Evolutionary conservation across 2,113 vertebrate species (phyloP).

Genomic region (Burhinus bistriatus): DNA sequence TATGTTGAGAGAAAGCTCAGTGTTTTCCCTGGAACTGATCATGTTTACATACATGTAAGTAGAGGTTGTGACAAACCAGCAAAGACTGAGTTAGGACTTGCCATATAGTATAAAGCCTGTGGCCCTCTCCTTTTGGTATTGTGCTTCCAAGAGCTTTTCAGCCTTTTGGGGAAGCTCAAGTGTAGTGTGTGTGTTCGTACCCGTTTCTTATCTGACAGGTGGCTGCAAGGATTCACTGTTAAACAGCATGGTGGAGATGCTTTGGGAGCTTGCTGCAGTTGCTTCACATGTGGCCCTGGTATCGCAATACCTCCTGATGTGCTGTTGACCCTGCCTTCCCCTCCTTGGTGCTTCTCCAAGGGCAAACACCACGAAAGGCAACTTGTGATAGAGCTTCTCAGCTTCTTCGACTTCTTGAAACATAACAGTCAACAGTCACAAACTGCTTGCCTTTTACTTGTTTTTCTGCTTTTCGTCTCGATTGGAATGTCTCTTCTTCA

Average conservation of each 20-base stretch:
- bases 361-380: not conserved
- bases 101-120: not conserved
- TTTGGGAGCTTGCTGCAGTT: not conserved
- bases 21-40: not conserved
- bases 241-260: not conserved
- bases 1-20: not conserved
- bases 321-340: not conserved
- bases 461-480: not conserved
- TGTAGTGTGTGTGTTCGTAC: not conserved
- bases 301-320: not conserved
- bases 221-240: not conserved
- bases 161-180: not conserved
- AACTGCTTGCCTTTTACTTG: fast-evolving
- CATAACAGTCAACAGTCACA: not conserved
- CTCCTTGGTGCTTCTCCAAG: not conserved
- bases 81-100: not conserved
- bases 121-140: not conserved
- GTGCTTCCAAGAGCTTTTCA: not conserved
- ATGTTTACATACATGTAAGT: not conserved
- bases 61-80: not conserved
- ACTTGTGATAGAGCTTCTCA: not conserved
- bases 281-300: fast-evolving
- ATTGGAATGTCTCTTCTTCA: not conserved
- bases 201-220: not conserved
- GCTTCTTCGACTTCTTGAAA: not conserved